phyloP scores from a whole-genome alignment of 2,888 invertebrate genomes.

The Drosophila neonasuta region DNA sequence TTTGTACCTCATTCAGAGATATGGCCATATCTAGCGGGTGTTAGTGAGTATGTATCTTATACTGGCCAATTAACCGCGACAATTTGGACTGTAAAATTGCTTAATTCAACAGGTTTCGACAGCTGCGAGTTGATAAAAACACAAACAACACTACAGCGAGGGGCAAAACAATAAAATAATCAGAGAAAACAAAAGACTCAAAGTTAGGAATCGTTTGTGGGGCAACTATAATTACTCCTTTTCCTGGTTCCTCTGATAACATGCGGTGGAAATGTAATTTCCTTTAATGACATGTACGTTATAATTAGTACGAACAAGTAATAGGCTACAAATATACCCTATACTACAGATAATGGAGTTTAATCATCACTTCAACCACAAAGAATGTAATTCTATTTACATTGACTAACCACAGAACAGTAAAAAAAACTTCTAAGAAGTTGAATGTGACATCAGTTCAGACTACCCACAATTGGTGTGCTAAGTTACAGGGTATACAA shows the following conservation, averaged over 20 bases:
- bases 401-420: too few relatives aligned
- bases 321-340: constrained; percentile 18
- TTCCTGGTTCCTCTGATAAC: constrained; percentile 5
- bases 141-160: not conserved
- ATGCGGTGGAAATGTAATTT: constrained; percentile 1
- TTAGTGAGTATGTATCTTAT: constrained; percentile 20
- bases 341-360: not conserved
- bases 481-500: constrained; percentile 12
- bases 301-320: constrained; percentile 9
- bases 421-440: too few relatives aligned
- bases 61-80: constrained; percentile 18
- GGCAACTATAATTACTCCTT: not conserved
- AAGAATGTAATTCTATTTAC: too few relatives aligned
- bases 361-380: too few relatives aligned
- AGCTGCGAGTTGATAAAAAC: constrained; percentile 23
- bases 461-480: not conserved
- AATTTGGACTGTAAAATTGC: constrained; percentile 23
- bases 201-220: not conserved
- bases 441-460: not conserved
- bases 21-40: constrained; percentile 4
- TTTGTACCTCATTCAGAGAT: not conserved
- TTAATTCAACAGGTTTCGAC: constrained; percentile 29
- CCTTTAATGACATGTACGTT: constrained; percentile 18
- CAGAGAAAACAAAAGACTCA: not conserved
- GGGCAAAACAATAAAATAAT: not conserved